Percentiles rank a stretch among this genome's conserved stretches.
Conservation (phyloP, 2,888 invertebrate species). For the Cataglyphis albicans region DNA sequence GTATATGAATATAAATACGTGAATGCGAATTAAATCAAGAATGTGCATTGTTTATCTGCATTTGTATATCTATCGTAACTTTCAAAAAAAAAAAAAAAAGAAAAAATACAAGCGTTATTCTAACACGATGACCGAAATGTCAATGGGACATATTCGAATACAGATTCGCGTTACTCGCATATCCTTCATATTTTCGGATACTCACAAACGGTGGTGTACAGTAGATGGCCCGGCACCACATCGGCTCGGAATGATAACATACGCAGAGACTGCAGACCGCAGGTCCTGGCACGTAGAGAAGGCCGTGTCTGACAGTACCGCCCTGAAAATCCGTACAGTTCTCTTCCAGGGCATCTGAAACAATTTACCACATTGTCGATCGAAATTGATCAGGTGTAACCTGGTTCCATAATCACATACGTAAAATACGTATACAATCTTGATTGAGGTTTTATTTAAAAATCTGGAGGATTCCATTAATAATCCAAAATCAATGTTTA, state of each 20-base stretch:
- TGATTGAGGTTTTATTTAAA: not conserved
- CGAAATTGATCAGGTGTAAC: not conserved
- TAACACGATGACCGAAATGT: not conserved
- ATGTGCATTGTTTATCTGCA: not conserved
- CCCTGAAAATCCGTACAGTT: conserved; percentile 95
- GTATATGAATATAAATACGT: not conserved
- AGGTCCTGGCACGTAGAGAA: conserved; percentile 94
- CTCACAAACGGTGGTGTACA: conserved; percentile 95
- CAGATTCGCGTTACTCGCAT: not conserved
- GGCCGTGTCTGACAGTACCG: conserved; percentile 91
- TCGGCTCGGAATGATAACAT: conserved; percentile 94
- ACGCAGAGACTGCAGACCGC: conserved; percentile 94
- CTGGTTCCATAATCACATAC: not conserved
- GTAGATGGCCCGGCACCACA: conserved; percentile 95
- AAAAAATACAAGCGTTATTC: not conserved
- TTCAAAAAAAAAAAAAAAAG: not conserved
- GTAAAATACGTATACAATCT: not conserved
- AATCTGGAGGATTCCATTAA: not conserved
- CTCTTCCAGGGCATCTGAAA: conserved; percentile 90
- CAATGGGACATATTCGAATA: not conserved
- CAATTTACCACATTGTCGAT: conserved; percentile 17
- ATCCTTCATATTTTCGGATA: conserved; percentile 69
- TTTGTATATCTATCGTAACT: not conserved
- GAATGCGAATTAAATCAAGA: not conserved
- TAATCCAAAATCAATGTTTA: not conserved